Percentiles rank a stretch among this genome's conserved stretches.
These are phyloP conservation scores for Harmothoe impar DNA, from an alignment of 2,888 invertebrate genomes.

Conservation along the genomic window DNA sequence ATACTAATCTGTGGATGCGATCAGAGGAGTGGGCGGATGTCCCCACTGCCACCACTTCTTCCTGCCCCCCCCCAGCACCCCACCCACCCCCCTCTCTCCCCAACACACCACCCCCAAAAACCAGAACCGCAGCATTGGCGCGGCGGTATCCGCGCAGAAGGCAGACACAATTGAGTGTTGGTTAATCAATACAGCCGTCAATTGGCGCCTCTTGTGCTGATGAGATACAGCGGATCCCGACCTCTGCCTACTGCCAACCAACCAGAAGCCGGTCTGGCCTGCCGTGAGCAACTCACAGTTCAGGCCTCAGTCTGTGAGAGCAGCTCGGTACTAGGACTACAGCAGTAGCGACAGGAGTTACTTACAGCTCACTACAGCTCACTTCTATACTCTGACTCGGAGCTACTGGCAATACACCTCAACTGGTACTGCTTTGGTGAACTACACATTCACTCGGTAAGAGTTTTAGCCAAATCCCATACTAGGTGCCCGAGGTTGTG, in stretches of 20 bases:
- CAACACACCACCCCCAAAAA: neutral
- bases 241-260: neutral
- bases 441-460: too few relatives aligned
- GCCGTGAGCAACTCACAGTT: neutral
- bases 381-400: neutral
- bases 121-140: neutral
- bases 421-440: too few relatives aligned
- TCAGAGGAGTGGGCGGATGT: too few relatives aligned
- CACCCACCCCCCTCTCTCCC: too few relatives aligned
- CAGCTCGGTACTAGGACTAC: neutral
- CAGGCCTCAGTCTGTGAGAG: slow-evolving; percentile 15
- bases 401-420: too few relatives aligned
- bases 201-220: slow-evolving; percentile 52
- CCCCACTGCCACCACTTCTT: too few relatives aligned
- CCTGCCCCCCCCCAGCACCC: neutral
- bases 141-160: neutral
- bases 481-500: too few relatives aligned
- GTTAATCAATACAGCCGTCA: slow-evolving; percentile 53
- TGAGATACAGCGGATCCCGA: slow-evolving; percentile 49
- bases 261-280: too few relatives aligned
- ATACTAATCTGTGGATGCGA: too few relatives aligned
- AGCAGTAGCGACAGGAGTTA: slow-evolving; percentile 18
- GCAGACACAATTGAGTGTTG: slow-evolving; percentile 54
- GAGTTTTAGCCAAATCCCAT: too few relatives aligned
- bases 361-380: neutral